phyloP scores from a whole-genome alignment of 2,113 vertebrate genomes.

The Rhinolophus sinicus region DNA sequence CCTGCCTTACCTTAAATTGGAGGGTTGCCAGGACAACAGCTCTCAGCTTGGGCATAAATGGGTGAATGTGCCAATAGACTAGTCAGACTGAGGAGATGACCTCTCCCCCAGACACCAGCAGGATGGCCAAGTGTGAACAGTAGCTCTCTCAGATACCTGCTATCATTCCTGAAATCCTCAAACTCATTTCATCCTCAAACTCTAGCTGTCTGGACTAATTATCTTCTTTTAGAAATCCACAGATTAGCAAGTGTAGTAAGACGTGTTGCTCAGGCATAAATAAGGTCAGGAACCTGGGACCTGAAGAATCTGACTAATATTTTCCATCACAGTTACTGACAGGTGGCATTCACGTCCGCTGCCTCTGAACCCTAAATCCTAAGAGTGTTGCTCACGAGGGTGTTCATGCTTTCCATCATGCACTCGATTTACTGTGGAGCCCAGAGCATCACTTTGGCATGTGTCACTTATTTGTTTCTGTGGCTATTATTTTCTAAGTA shows the following conservation, averaged over 20 bases:
- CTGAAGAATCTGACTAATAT: neutral
- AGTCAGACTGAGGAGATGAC: neutral
- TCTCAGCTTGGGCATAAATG: neutral
- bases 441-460: neutral
- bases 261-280: neutral
- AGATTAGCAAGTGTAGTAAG: neutral
- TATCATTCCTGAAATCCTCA: neutral
- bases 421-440: neutral
- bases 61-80: neutral
- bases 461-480: neutral
- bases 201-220: constrained; percentile 40
- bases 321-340: neutral
- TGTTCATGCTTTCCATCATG: neutral
- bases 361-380: neutral
- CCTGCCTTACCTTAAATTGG: neutral
- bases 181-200: neutral
- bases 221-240: constrained; percentile 21
- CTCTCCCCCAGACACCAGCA: accelerated
- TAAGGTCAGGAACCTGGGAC: neutral
- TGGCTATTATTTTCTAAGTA: neutral
- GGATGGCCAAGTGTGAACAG: too few relatives aligned
- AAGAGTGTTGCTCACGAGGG: accelerated
- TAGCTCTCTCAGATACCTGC: neutral
- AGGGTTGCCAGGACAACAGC: neutral
- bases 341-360: neutral